Evolutionary conservation across 2,113 vertebrate species (phyloP).

Genomic region (Zapornia atra): DNA sequence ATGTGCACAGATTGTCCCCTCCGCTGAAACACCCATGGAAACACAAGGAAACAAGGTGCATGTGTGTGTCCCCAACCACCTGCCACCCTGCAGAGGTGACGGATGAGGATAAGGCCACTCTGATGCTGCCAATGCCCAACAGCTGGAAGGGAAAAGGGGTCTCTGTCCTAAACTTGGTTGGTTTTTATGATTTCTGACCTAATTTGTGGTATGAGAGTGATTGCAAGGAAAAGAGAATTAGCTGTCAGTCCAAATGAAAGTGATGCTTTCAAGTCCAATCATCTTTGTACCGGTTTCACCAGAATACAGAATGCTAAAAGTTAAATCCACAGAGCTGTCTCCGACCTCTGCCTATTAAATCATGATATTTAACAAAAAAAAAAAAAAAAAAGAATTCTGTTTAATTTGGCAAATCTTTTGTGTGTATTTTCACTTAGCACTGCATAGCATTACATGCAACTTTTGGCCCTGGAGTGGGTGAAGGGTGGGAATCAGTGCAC

Average conservation of each 20-base stretch:
- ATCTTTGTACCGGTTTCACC: not conserved
- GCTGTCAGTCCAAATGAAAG: not conserved
- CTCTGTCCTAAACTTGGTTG: not conserved
- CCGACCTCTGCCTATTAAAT: not conserved
- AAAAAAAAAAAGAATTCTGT: not conserved
- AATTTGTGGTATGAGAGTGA: not conserved
- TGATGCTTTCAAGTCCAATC: not conserved
- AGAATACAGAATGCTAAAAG: not conserved
- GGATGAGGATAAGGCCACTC: fast-evolving
- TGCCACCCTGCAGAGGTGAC: fast-evolving
- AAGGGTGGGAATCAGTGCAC: not conserved
- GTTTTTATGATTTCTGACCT: not conserved
- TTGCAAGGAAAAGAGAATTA: fast-evolving
- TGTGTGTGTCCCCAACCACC: too few relatives aligned
- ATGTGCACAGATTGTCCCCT: not conserved
- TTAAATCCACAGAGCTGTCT: not conserved
- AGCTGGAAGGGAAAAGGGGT: not conserved
- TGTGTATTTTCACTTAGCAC: constrained; percentile 20
- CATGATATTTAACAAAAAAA: not conserved
- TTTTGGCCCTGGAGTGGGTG: not conserved
- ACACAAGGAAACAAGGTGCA: not conserved
- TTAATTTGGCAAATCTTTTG: not conserved
- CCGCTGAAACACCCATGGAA: not conserved
- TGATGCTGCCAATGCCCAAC: not conserved
- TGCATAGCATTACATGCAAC: not conserved